phyloP scores from a whole-genome alignment of 2,888 invertebrate genomes.

The Conomelus anceps region DNA sequence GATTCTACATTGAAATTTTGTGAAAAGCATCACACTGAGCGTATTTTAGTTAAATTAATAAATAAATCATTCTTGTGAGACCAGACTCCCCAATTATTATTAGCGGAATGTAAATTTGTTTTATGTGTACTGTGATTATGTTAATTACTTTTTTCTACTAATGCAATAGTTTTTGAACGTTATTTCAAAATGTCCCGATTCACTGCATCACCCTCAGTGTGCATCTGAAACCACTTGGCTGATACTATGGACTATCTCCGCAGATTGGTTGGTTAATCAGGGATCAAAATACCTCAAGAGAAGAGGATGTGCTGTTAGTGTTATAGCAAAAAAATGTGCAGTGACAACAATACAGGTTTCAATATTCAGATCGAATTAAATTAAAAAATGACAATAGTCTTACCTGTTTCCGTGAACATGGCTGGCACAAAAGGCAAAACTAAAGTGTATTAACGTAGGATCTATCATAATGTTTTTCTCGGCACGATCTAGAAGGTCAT shows the following conservation, averaged over 20 bases:
- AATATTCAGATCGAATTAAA: background rate
- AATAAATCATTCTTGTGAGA: no score
- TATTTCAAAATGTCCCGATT: background rate
- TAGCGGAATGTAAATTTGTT: no score
- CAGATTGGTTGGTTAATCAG: background rate
- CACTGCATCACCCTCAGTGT: background rate
- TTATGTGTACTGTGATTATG: background rate
- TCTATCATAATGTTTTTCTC: constrained; percentile 92
- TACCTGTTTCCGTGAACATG: constrained; percentile 99
- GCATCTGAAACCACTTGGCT: background rate
- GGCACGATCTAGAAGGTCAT: constrained; percentile 89
- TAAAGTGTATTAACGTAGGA: constrained; percentile 97
- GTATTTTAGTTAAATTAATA: no score
- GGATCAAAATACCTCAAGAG: background rate
- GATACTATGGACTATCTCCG: background rate
- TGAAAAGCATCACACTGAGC: no score
- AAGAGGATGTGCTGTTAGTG: background rate
- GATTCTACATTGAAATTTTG: no score
- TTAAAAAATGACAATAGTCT: constrained; percentile 36
- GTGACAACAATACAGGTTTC: background rate
- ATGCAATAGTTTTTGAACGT: background rate
- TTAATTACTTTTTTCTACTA: background rate
- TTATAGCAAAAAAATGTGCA: background rate
- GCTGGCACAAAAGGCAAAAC: constrained; percentile 98
- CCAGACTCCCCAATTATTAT: no score